These are phyloP conservation scores for Laupala kohalensis DNA, from an alignment of 1,140 invertebrate species.

Conservation along the genomic window DNA sequence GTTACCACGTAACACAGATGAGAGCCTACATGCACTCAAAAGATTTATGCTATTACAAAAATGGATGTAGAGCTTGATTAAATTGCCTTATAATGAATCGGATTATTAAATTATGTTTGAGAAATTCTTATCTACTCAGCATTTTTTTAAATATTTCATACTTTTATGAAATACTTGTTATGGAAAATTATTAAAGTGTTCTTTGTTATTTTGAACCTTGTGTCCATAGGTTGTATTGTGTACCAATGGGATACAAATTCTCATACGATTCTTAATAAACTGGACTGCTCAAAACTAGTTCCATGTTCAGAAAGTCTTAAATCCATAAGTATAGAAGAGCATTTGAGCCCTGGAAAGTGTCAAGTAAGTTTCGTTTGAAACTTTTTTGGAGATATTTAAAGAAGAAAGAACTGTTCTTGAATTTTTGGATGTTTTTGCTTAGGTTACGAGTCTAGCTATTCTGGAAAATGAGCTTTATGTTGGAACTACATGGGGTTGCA, in stretches of 20 bases:
- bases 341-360: constrained; percentile 62
- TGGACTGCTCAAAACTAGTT: constrained; percentile 83
- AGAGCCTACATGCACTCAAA: too few species aligned
- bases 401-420: background rate
- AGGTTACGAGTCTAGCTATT: constrained; percentile 66
- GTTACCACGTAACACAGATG: too few species aligned
- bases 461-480: constrained; percentile 62
- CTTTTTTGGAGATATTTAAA: background rate
- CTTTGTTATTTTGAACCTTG: too few species aligned
- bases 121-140: too few species aligned
- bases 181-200: too few species aligned
- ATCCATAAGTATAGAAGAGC: constrained; percentile 82
- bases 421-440: constrained; percentile 12
- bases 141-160: too few species aligned
- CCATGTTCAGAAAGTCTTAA: constrained; percentile 85
- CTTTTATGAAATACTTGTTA: too few species aligned
- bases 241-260: constrained; percentile 66
- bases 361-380: too few species aligned
- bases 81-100: too few species aligned
- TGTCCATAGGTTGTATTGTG: constrained; percentile 57
- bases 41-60: too few species aligned
- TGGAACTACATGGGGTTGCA: constrained; percentile 83
- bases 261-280: constrained; percentile 55
- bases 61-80: too few species aligned
- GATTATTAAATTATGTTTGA: too few species aligned